phyloP scores from a whole-genome alignment of 2,797 vertebrate genomes.

The Oreochromis grahami region DNA sequence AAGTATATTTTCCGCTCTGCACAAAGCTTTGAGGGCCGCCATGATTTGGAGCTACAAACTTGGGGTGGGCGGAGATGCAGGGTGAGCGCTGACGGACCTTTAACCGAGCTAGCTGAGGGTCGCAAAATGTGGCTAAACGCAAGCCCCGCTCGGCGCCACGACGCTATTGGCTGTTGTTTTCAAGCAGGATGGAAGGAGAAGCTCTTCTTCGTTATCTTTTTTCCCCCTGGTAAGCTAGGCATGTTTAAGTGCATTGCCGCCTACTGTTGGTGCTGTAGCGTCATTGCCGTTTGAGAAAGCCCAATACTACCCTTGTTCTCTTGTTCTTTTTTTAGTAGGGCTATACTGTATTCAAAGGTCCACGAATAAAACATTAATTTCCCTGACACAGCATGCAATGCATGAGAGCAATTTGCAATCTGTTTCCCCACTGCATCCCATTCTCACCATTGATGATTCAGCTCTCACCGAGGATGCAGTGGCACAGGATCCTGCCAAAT shows the following conservation, averaged over 20 bases:
- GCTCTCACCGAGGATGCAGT: not conserved
- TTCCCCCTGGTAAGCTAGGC: not conserved
- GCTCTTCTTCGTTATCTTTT: not conserved
- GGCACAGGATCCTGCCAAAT: not conserved
- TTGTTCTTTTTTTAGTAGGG: not conserved
- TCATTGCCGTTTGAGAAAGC: not conserved
- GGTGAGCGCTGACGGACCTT: not conserved
- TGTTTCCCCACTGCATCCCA: not conserved
- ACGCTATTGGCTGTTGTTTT: conserved; percentile 20
- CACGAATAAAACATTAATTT: not conserved
- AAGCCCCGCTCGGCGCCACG: not conserved
- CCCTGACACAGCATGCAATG: not conserved
- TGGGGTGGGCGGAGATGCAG: conserved; percentile 3
- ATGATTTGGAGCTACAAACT: conserved; percentile 54
- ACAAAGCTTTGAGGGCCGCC: conserved; percentile 71
- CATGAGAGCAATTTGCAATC: not conserved
- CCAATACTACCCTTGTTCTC: not conserved
- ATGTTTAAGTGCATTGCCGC: not conserved
- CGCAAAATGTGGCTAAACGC: not conserved
- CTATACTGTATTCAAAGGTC: not conserved
- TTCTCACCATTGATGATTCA: not conserved
- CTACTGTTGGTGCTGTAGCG: not conserved
- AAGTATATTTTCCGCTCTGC: conserved; percentile 62
- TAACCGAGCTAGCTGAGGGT: not conserved
- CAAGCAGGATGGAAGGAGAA: not conserved